Percentiles rank a stretch among this genome's conserved stretches.
phyloP scores from a whole-genome alignment of 2,888 invertebrate genomes.

The Schrankia costaestrigalis region DNA sequence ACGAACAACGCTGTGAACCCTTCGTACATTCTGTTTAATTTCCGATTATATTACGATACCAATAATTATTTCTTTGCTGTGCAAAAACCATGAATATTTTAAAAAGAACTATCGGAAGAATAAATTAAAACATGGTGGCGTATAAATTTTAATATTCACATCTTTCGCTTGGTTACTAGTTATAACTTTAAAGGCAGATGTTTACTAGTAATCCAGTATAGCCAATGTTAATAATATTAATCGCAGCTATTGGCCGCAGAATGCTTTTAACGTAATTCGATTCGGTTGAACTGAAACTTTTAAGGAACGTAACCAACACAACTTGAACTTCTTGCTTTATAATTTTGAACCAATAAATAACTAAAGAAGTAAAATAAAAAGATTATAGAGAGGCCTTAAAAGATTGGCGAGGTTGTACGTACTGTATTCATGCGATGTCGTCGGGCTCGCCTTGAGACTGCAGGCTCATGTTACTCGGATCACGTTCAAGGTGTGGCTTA shows the following conservation, averaged over 20 bases:
- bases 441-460: conserved; percentile 69
- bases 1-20: no score
- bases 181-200: conserved; percentile 39
- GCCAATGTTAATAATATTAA: conserved; percentile 69
- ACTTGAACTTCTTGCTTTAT: conserved; percentile 43
- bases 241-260: conserved; percentile 73
- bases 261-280: conserved; percentile 76
- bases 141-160: neutral
- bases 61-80: no score
- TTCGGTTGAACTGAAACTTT: conserved; percentile 68
- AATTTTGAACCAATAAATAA: neutral
- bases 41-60: no score
- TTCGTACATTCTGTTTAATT: no score
- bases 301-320: conserved; percentile 60
- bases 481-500: conserved; percentile 74
- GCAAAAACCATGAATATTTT: no score
- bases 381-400: conserved; percentile 46
- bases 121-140: no score
- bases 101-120: no score
- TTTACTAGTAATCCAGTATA: conserved; percentile 62
- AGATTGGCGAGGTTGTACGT: conserved; percentile 49
- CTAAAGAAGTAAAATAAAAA: neutral
- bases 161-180: no score
- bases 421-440: conserved; percentile 57
- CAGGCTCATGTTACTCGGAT: conserved; percentile 74